Evolutionary conservation across 2,888 invertebrate genomes (phyloP), one percentile per base, ranked within the genome.

Genomic region (Pheosia tremula): DNA sequence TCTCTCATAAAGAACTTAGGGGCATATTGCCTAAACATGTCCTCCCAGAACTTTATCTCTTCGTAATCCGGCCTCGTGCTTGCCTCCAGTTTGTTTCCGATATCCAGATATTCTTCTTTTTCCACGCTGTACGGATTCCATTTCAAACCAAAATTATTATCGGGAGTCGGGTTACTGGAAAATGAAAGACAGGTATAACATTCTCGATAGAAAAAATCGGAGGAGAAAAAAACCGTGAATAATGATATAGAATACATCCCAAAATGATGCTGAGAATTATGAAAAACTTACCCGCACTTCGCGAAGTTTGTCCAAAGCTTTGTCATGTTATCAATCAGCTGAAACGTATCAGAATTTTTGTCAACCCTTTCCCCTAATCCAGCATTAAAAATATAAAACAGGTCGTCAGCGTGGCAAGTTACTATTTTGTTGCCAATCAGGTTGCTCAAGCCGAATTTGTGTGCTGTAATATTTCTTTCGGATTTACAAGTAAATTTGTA

Each of bases 401-500:
- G 39, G 55, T 84, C 84, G 62, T 85, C 85, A 5, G 63, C 57
- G 45, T 85, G 85, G 39, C 72, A 67, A 0, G 75, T 69, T 3
- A 79, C 61, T 37, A 60, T 39, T 62, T 65, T 74, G 8, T 76
- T 62, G 5, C 65, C 72, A 38, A 69, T 59, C 4, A 72, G 4
- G 2, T 58, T 43, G 0, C 68, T 39, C 4, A 77, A 41, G 0
- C 64, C 68, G 36, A 71, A 43, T 5, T 73, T 8, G 1, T 69
- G 41, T 5, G 45, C 57, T 45, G 75, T 68, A 4, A 79, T 37
- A 47, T 87, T 87, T 57, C 84, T 77, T 54, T 81, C 79, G 2
- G 84, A 80, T 53, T 71, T 74, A 38, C 82, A 84, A 7, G 71
- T 74, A 59, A 86, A 86, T 62, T 80, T 81, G 62, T 85, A 87